Base-by-base conservation (phyloP, 2,888 invertebrate species). In the Hydrotaea cyrtoneurina region DNA sequence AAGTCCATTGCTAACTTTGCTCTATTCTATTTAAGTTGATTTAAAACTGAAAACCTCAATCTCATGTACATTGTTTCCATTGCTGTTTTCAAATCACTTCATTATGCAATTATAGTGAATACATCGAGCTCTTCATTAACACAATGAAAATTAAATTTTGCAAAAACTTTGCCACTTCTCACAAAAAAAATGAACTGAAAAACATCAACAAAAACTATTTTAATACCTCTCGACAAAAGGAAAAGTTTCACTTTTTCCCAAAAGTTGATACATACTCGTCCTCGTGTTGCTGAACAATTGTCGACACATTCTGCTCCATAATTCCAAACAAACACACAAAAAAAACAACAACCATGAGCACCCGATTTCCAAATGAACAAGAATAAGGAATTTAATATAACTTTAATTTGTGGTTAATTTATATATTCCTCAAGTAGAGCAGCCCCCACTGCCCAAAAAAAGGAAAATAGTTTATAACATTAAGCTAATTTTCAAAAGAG, bases 401-500 rank as follows among this genome's bases (percentile, higher is more conserved):
- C 69, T 69, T 69, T 69, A 69, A 69, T 69, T 69, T 69, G 69
- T 15, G 69, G 69, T 69, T 69, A 69, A 69, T 46, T 69, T 69
- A 69, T 69, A 69, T 23, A 69, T 69, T 31, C 31, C 21, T 46
- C 46, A 69, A 69, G 59, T n/a, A 15, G 46, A 46, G 59, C 10
- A 66, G 43, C 7, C 31, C 31, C n/a, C n/a, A n/a, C 19, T 59
- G 62, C 17, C 1, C 26, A 31, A 36, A 43, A 13, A 43, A 39
- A 66, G 66, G 26, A 59, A 26, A 59, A 59, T 26, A 23, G 23
- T 59, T 59, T 23, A 26, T 26, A 59, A 26, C 59, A 46, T 69
- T 69, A 69, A 69, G 69, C 43, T 69, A 69, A 69, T 69, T 69
- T 69, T n/a, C 13, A 21, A 69, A 69, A 69, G 23, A 39, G 1